Evolutionary conservation across 2,888 invertebrate species (phyloP).

Genomic region (Hydriomena furcata): DNA sequence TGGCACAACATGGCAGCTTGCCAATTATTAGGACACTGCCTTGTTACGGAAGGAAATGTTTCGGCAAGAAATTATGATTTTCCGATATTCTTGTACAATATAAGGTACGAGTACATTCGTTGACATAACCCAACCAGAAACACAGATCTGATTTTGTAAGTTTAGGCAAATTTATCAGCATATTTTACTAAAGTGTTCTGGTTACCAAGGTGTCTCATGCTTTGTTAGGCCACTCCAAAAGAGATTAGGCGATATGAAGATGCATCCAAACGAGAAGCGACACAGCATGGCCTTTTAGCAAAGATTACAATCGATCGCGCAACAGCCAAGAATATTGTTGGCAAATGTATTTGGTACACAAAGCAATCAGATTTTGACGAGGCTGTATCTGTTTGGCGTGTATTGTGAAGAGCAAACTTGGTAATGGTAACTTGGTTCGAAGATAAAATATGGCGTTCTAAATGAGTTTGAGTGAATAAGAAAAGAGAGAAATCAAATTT

Average conservation of each 20-base stretch:
- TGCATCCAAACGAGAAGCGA: slow-evolving; percentile 1
- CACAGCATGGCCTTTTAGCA: slow-evolving; percentile 16
- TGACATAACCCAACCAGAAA: neutral
- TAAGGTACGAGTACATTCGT: too few relatives aligned
- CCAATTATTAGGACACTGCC: slow-evolving; percentile 28
- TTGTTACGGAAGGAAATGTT: slow-evolving; percentile 10
- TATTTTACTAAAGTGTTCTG: too few relatives aligned
- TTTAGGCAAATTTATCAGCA: too few relatives aligned
- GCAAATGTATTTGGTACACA: slow-evolving; percentile 42
- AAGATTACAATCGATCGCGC: slow-evolving; percentile 34
- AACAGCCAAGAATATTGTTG: slow-evolving; percentile 34
- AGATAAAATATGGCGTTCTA: too few relatives aligned
- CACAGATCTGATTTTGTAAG: neutral
- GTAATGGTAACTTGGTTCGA: too few relatives aligned
- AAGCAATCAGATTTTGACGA: slow-evolving; percentile 42
- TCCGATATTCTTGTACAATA: slow-evolving; percentile 7
- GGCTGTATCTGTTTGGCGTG: slow-evolving; percentile 40
- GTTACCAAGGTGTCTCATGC: neutral
- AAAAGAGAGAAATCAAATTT: too few relatives aligned
- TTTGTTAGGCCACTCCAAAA: neutral
- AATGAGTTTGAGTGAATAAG: too few relatives aligned
- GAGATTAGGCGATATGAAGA: neutral
- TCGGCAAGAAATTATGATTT: slow-evolving; percentile 3
- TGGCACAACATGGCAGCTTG: slow-evolving; percentile 30
- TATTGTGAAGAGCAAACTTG: slow-evolving; percentile 35